phyloP scores from a whole-genome alignment of 92 coral and sea anemone genomes.

The Scolanthus callimorphus region DNA sequence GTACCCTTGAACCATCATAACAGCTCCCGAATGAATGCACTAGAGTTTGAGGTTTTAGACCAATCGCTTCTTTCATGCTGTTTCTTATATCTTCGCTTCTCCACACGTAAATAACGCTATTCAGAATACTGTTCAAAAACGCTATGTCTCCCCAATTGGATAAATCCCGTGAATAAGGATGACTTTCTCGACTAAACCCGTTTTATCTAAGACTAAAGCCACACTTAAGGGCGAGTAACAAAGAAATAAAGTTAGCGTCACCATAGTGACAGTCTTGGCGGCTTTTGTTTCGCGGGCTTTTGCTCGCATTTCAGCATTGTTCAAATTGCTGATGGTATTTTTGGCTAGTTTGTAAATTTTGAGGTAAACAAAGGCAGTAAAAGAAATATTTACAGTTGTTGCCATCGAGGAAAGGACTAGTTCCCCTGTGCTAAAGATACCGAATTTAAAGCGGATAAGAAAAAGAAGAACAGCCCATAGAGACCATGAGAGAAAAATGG shows the following conservation, averaged over 20 bases:
- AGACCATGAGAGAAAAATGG: constrained; percentile 19
- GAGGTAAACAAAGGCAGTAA: constrained; percentile 42
- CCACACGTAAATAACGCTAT: constrained; percentile 47
- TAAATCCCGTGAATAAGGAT: constrained; percentile 17
- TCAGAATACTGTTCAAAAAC: constrained; percentile 42
- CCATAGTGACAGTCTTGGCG: constrained; percentile 29
- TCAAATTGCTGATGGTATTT: constrained; percentile 18
- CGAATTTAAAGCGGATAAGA: constrained; percentile 20
- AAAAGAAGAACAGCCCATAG: constrained; percentile 21
- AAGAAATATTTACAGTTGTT: constrained; percentile 12
- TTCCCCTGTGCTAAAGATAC: background rate
- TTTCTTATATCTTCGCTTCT: constrained; percentile 35
- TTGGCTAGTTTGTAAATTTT: constrained; percentile 38
- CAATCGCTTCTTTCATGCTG: background rate
- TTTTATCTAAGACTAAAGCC: constrained; percentile 19
- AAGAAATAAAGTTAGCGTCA: constrained; percentile 32
- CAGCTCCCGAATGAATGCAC: no score
- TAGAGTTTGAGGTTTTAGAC: no score
- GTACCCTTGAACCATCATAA: no score
- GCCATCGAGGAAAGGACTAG: background rate
- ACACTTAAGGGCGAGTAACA: constrained; percentile 36
- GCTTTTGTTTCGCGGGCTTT: constrained; percentile 20
- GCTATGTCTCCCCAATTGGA: constrained; percentile 42
- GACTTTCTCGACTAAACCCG: constrained; percentile 22
- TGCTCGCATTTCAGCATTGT: constrained; percentile 6